Evolutionary conservation across 2,113 vertebrate species (phyloP), one percentile per base, ranked within the genome.

Genomic region (Ophthalmolycus amberensis): DNA sequence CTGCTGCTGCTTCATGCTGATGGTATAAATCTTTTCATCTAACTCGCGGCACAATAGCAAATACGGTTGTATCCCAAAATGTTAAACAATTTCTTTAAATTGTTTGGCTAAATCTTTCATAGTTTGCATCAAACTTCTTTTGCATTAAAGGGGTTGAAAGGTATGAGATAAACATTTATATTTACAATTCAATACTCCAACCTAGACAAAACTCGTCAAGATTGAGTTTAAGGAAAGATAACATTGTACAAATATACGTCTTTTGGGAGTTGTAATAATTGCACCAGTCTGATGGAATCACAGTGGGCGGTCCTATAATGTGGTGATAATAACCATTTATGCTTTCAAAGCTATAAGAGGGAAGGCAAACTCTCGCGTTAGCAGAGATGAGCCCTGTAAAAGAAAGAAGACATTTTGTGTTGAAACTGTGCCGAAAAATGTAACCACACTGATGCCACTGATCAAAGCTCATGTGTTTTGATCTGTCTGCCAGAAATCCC

Each of bases 291-390:
- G 65, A 64, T 75, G 75, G 15, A 22, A 25, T 63, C 72, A 62
- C 42, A 15, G 65, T 27, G 75, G 76, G 85, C 37, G 54, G 77
- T n/a, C 67, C 58, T 42, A 22, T 71, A 56, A 38, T 71, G 73
- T 60, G 65, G 79, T 6, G 70, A 79, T 71, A 82, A 77, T 52
- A 82, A 83, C 75, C 72, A 71, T 79, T 86, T 62, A 67, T 76
- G 71, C 37, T 80, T 88, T 75, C 56, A 76, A 34, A 37, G 73
- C 27, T 62, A 40, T 40, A 22, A 73, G 59, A 67, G 58, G 11
- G 48, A 85, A 72, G 34, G 15, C 56, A 73, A 70, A 75, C 60
- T 64, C 37, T 12, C 6, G 1, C 25, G 48, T 82, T 54, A 52
- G 42, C 66, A 58, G 67, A 76, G 64, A 87, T 15, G 27, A 77